Evolutionary conservation across 2,113 vertebrate species (phyloP), one percentile per base, ranked within the genome.

Genomic region (Protomyctophum bolini): DNA sequence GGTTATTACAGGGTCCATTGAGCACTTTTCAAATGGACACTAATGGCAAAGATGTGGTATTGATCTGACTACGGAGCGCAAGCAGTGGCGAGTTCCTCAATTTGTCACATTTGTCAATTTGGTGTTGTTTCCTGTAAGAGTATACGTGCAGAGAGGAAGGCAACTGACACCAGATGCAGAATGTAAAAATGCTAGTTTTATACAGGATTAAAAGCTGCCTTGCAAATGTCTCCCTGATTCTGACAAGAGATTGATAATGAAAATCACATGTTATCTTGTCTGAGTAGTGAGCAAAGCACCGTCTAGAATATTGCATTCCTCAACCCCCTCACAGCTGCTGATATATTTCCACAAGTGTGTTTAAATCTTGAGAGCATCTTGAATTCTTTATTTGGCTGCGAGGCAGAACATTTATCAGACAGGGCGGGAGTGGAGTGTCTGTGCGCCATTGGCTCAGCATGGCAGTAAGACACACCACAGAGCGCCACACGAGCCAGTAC

Each of bases 401-500:
- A 58, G 7, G 21, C 51, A 6, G 51, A 12, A 54, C 51, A 54
- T 54, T 54, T n/a, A 6, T 54, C 8, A 6, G 15, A 15, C 29
- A 64, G 51, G 15, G 3, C 56, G 62, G 41, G 68, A 66, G 14
- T 9, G 9, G 50, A 41, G 15, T n/a, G 70, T 55, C 33, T 11
- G 21, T 21, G 56, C 9, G 33, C 33, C 33, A 6, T 41, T 41
- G 33, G 33, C 33, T 41, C 33, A 41, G 33, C 33, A 41, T 3
- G 33, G 33, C 33, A 41, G 33, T 6, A 2, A 47, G 46, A 50
- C 8, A 52, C 70, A 66, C 48, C 69, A 48, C 62, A 61, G 66
- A 21, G 21, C 21, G 70, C 79, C 73, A 69, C 10, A 56, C 3
- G 2, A 68, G 63, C 58, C 66, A 72, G 68, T 65, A 69, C 12